These are phyloP conservation scores for Labeo catla DNA, from an alignment of 2,113 vertebrate genomes.

Conservation along the genomic window DNA sequence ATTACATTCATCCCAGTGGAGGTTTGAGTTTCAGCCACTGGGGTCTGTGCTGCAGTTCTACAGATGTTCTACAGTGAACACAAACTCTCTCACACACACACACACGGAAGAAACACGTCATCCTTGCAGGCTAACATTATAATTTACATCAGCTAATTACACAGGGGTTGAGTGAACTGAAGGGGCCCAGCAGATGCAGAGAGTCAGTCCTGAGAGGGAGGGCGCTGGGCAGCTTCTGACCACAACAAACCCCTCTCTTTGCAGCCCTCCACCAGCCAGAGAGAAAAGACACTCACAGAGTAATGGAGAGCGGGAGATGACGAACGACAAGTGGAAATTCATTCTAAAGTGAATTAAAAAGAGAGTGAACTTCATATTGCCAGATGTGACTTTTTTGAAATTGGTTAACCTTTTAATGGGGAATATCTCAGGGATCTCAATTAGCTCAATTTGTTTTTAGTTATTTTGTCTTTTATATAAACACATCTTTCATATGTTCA, in stretches of 20 bases:
- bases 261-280: constrained; percentile 4
- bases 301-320: constrained; percentile 18
- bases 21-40: constrained; percentile 52
- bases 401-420: not conserved
- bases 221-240: constrained; percentile 8
- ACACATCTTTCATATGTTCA: not conserved
- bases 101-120: constrained; percentile 69
- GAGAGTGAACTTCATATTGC: not conserved
- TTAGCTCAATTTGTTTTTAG: not conserved
- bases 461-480: not conserved
- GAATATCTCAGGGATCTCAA: not conserved
- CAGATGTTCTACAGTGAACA: not conserved
- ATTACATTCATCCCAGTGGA: constrained; percentile 31
- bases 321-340: constrained; percentile 23
- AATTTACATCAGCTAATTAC: constrained; percentile 77
- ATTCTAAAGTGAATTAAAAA: not conserved
- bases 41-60: constrained; percentile 11
- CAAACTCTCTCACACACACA: not conserved
- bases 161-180: constrained; percentile 61
- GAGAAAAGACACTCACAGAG: not conserved
- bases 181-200: constrained; percentile 48
- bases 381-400: not conserved
- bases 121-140: constrained; percentile 62
- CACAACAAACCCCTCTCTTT: constrained; percentile 18
- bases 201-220: constrained; percentile 8